Evolutionary conservation across 2,797 vertebrate species (phyloP).

Genomic region (Okamejei kenojei): DNA sequence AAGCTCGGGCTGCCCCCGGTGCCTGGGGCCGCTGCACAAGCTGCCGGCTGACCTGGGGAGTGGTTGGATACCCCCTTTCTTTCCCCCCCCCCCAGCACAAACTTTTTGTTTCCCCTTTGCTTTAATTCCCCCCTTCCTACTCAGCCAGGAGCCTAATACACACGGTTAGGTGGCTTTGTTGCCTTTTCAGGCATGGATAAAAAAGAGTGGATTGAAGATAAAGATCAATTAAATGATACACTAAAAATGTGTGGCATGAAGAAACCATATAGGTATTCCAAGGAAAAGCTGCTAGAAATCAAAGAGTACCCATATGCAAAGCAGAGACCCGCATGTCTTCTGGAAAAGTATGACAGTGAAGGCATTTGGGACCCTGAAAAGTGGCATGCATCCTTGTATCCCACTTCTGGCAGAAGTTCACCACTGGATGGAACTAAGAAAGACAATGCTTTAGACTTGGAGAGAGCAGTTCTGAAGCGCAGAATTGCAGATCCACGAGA

Average conservation of each 20-base stretch:
- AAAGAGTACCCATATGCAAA: slow-evolving; percentile 86
- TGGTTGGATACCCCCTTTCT: background rate
- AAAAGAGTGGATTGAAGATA: slow-evolving; percentile 62
- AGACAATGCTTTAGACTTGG: slow-evolving; percentile 66
- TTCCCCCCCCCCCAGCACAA: background rate
- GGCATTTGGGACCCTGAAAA: slow-evolving; percentile 98
- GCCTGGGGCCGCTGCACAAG: background rate
- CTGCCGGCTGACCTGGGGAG: background rate
- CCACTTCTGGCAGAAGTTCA: slow-evolving; percentile 77
- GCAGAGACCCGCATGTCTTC: slow-evolving; percentile 87
- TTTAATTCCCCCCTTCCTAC: background rate
- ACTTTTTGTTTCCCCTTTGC: background rate
- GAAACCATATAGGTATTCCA: slow-evolving; percentile 77
- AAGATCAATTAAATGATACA: slow-evolving; percentile 58
- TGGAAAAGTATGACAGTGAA: slow-evolving; percentile 95
- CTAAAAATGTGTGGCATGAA: slow-evolving; percentile 51
- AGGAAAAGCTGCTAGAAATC: slow-evolving; percentile 94
- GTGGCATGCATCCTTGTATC: slow-evolving; percentile 94
- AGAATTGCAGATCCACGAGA: slow-evolving; percentile 90
- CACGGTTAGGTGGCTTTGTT: background rate
- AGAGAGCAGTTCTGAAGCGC: slow-evolving; percentile 77
- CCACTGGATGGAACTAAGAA: slow-evolving; percentile 84
- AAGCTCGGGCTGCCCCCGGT: slow-evolving; percentile 39
- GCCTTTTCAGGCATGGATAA: slow-evolving; percentile 72
- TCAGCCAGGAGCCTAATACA: background rate